These are phyloP conservation scores for Heptascelio sp. DNA, from an alignment of 2,888 invertebrate genomes.

Conservation along the genomic window DNA sequence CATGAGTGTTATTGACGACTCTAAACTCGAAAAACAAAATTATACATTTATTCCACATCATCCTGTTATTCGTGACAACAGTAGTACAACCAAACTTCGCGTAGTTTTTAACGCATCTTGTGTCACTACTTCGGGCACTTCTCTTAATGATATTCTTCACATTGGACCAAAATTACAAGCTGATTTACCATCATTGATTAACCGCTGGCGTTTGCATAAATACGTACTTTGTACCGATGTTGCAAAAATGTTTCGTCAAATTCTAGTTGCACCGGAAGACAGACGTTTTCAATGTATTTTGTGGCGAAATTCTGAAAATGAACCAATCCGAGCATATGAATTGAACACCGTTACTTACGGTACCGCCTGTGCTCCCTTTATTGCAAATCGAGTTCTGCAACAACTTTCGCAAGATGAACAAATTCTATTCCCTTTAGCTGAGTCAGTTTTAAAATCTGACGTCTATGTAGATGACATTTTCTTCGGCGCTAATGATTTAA, in stretches of 20 bases:
- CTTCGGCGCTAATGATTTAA: slow-evolving; percentile 10
- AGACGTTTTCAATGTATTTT: neutral
- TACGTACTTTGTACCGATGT: neutral
- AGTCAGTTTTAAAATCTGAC: neutral
- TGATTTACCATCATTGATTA: neutral
- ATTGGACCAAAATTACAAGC: neutral
- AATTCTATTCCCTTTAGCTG: neutral
- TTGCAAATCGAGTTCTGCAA: slow-evolving; percentile 15
- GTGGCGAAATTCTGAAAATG: neutral
- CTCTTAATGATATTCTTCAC: neutral
- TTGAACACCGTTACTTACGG: too few species aligned
- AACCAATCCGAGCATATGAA: neutral
- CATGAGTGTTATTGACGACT: too few species aligned
- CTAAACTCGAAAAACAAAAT: too few species aligned
- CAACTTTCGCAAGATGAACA: slow-evolving; percentile 26
- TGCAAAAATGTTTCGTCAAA: neutral
- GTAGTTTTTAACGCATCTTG: slow-evolving; percentile 5
- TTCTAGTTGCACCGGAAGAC: neutral
- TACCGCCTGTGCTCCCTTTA: slow-evolving; percentile 3
- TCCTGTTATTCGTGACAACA: too few species aligned
- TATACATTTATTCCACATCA: too few species aligned
- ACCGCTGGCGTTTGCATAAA: neutral
- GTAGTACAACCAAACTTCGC: neutral
- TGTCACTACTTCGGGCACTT: neutral
- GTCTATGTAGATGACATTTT: slow-evolving; percentile 29